Evolutionary conservation across 1,140 invertebrate genomes (phyloP).

Genomic region (Bombus consobrinus): DNA sequence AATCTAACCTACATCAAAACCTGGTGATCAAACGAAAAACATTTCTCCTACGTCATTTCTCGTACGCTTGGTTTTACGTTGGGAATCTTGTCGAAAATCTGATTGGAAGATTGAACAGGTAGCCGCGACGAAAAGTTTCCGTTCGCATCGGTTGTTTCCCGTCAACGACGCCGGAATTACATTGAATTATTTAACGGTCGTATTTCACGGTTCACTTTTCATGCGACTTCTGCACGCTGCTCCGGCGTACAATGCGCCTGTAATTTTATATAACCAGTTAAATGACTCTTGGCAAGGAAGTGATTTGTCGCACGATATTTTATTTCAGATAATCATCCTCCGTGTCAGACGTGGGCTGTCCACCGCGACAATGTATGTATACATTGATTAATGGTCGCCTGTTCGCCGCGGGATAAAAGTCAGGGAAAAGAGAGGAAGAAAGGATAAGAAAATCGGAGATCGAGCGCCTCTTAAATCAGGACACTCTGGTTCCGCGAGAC

Average conservation of each 20-base stretch:
- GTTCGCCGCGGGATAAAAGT: slow-evolving; percentile 46
- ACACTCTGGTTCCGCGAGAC: slow-evolving; percentile 18
- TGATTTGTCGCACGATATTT: slow-evolving; percentile 67
- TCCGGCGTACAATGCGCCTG: slow-evolving; percentile 30
- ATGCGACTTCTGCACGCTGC: slow-evolving; percentile 24
- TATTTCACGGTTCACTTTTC: slow-evolving; percentile 44
- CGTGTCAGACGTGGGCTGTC: slow-evolving; percentile 63
- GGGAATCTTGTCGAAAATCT: not conserved
- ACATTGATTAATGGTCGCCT: slow-evolving; percentile 65
- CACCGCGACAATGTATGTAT: slow-evolving; percentile 55
- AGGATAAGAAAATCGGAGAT: slow-evolving; percentile 6
- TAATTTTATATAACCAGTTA: slow-evolving; percentile 61
- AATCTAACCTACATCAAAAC: not conserved
- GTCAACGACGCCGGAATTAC: slow-evolving; percentile 9
- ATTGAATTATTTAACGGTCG: slow-evolving; percentile 22
- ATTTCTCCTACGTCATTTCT: too few species aligned
- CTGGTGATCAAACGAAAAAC: not conserved
- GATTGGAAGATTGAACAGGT: not conserved
- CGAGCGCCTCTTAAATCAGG: slow-evolving; percentile 11
- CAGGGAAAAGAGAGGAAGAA: not conserved
- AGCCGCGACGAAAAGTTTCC: not conserved
- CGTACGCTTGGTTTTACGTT: too few species aligned
- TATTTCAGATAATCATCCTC: slow-evolving; percentile 68
- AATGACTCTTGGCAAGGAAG: slow-evolving; percentile 67
- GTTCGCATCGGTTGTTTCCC: not conserved